These are phyloP conservation scores for Lepilemur ruficaudatus DNA, from an alignment of 2,797 vertebrate species.

Conservation along the genomic window DNA sequence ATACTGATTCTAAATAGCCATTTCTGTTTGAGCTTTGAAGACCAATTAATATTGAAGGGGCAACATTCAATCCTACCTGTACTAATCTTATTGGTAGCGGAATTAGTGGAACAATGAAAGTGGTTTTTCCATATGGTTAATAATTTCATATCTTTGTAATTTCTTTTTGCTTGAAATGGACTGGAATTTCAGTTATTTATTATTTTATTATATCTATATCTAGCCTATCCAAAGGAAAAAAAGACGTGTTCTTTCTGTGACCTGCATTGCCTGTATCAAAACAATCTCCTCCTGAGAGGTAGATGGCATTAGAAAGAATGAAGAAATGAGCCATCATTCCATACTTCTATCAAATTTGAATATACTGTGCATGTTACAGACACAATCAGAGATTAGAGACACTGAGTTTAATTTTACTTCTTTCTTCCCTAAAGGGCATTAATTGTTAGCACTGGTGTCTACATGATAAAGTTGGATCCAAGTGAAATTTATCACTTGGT, in stretches of 20 bases:
- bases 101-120: conserved; percentile 10
- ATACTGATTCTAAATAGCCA: conserved; percentile 54
- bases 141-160: not conserved
- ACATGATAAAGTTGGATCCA: not conserved
- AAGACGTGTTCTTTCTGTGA: not conserved
- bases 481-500: not conserved
- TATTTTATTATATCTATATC: not conserved
- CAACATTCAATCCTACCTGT: not conserved
- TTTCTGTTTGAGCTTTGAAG: conserved; percentile 60
- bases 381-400: not conserved
- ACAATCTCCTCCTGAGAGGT: not conserved
- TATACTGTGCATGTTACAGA: not conserved
- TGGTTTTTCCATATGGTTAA: not conserved
- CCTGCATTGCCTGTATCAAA: not conserved
- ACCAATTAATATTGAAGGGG: conserved; percentile 52
- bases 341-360: not conserved
- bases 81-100: not conserved
- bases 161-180: not conserved
- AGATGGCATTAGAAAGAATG: not conserved
- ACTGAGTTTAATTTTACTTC: not conserved
- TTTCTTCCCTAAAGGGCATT: not conserved
- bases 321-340: not conserved
- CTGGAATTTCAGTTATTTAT: conserved; percentile 4
- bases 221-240: not conserved
- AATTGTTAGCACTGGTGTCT: not conserved